phyloP scores from a whole-genome alignment of 2,888 invertebrate species.

The Platycheirus rosarum region DNA sequence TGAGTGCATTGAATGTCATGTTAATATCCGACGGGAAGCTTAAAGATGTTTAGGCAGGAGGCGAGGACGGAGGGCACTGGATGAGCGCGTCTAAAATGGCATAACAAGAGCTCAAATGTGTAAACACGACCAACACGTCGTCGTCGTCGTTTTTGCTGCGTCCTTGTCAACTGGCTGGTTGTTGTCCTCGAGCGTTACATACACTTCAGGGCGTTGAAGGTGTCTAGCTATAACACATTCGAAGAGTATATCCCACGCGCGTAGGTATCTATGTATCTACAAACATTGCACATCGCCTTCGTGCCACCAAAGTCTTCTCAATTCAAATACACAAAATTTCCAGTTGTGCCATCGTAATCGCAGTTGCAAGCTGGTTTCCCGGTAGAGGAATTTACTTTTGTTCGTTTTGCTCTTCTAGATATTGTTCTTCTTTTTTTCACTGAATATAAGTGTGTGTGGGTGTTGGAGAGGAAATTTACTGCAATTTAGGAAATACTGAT shows the following conservation, averaged over 20 bases:
- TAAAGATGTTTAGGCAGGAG: constrained; percentile 4
- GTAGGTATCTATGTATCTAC: constrained; percentile 23
- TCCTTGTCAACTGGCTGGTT: neutral
- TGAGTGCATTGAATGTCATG: constrained; percentile 68
- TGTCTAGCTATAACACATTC: constrained; percentile 33
- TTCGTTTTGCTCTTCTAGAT: neutral
- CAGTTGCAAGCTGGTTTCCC: constrained; percentile 50
- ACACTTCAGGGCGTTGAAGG: constrained; percentile 37
- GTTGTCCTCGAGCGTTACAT: constrained; percentile 48
- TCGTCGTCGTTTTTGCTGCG: neutral
- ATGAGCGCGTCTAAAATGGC: constrained; percentile 46
- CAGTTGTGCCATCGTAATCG: constrained; percentile 48
- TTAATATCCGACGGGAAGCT: constrained; percentile 29
- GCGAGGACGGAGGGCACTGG: neutral
- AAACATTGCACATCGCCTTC: constrained; percentile 33
- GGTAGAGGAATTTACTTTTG: constrained; percentile 16
- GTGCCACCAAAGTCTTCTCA: constrained; percentile 34
- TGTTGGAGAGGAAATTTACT: constrained; percentile 33
- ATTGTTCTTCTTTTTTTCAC: constrained; percentile 14
- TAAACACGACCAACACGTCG: constrained; percentile 26
- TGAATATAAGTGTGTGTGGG: constrained; percentile 11
- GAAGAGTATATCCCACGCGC: constrained; percentile 54
- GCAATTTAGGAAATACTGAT: constrained; percentile 57
- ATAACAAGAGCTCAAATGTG: constrained; percentile 53
- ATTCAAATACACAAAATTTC: constrained; percentile 44